phyloP scores from a whole-genome alignment of 2,888 invertebrate species.

The Stomorhina lunata region DNA sequence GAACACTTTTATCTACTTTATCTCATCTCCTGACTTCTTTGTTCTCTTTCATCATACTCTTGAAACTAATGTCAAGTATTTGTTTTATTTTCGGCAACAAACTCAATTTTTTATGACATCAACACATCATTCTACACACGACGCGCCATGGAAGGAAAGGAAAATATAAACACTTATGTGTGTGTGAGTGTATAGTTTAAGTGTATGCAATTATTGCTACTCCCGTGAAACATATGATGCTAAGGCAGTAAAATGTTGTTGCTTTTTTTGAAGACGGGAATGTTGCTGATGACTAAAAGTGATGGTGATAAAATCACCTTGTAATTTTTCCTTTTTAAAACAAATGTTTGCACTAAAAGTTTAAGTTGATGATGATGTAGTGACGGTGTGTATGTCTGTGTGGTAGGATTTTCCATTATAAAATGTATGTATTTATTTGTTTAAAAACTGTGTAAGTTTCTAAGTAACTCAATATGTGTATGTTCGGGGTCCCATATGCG shows the following conservation, averaged over 20 bases:
- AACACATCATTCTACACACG: slow-evolving; percentile 52
- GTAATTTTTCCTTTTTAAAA: slow-evolving; percentile 73
- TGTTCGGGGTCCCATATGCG: background rate
- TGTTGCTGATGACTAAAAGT: slow-evolving; percentile 58
- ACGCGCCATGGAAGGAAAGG: no score
- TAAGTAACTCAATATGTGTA: background rate
- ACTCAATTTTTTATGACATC: slow-evolving; percentile 63
- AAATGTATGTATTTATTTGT: background rate
- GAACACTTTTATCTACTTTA: slow-evolving; percentile 33
- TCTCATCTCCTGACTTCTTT: background rate
- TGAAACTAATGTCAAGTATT: background rate
- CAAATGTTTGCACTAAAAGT: slow-evolving; percentile 70
- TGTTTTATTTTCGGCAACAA: slow-evolving; percentile 55
- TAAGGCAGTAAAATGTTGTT: slow-evolving; percentile 34
- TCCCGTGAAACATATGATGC: slow-evolving; percentile 45
- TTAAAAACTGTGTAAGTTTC: background rate
- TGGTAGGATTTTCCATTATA: slow-evolving; percentile 2
- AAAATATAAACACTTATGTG: no score
- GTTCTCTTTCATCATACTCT: background rate
- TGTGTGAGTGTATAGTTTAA: background rate
- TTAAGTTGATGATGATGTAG: slow-evolving; percentile 53
- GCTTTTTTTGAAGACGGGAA: slow-evolving; percentile 21
- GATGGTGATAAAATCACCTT: slow-evolving; percentile 70
- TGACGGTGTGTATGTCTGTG: background rate
- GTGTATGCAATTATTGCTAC: slow-evolving; percentile 32